phyloP scores from a whole-genome alignment of 2,888 invertebrate genomes.

The Galerucella pusilla region DNA sequence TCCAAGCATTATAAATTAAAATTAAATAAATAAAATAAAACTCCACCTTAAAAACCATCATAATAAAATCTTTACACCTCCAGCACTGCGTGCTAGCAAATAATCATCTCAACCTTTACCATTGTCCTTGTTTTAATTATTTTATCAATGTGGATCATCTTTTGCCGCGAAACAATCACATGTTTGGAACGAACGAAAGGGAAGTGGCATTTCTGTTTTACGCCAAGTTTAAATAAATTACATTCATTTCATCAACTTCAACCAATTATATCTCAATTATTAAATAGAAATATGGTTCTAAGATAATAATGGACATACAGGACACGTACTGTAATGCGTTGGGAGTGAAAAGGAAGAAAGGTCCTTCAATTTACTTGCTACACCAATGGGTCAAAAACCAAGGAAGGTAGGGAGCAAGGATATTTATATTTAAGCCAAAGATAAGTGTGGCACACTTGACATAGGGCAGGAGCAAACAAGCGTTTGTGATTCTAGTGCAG shows the following conservation, averaged over 20 bases:
- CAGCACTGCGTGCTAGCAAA: background rate
- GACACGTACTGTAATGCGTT: too few species aligned
- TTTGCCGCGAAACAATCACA: slow-evolving; percentile 51
- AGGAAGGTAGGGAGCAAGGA: too few species aligned
- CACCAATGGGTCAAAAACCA: too few species aligned
- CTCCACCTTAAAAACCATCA: background rate
- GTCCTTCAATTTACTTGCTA: too few species aligned
- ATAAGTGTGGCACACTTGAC: too few species aligned
- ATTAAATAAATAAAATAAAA: background rate
- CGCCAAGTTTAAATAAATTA: slow-evolving; percentile 9
- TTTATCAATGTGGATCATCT: slow-evolving; percentile 60
- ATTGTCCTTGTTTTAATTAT: slow-evolving; percentile 59
- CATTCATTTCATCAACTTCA: background rate
- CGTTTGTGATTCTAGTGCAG: too few species aligned
- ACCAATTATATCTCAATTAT: too few species aligned
- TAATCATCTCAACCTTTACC: slow-evolving; percentile 51
- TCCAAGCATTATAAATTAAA: background rate
- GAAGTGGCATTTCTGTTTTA: slow-evolving; percentile 40
- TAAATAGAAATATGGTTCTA: too few species aligned
- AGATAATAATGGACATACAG: too few species aligned
- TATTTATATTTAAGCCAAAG: too few species aligned
- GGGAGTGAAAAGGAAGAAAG: too few species aligned
- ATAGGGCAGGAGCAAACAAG: too few species aligned
- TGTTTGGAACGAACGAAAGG: slow-evolving; percentile 48
- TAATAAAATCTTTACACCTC: background rate